Conservation (phyloP, 2,888 invertebrate species). For the Diachrysia chrysitis region DNA sequence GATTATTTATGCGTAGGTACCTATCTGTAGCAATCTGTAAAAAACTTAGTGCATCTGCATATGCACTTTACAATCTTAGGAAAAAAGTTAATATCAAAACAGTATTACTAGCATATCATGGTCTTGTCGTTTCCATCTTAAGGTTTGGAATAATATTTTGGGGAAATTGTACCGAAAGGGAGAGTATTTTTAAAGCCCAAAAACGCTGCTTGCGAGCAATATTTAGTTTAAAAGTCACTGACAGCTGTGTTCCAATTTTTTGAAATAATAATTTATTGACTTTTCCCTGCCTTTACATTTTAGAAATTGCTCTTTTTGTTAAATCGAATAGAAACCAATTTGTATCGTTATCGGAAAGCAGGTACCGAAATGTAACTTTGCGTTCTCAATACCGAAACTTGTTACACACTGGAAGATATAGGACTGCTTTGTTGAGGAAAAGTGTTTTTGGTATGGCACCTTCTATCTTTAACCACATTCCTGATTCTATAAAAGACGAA, state of each 20-base stretch:
- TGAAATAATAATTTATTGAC: neutral
- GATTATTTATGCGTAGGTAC: neutral
- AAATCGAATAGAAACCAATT: neutral
- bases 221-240: neutral
- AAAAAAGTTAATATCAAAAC: neutral
- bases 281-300: neutral
- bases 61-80: neutral
- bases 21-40: neutral
- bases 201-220: constrained; percentile 6
- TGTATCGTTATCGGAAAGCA: neutral
- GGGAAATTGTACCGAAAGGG: neutral
- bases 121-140: neutral
- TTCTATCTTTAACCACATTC: neutral
- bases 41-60: neutral
- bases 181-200: constrained; percentile 8
- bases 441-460: neutral
- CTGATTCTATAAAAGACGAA: neutral
- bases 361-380: neutral
- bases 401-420: neutral
- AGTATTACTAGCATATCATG: neutral
- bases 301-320: constrained; percentile 5
- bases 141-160: neutral
- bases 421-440: neutral
- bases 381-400: neutral
- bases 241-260: constrained; percentile 2